Base-by-base conservation (phyloP, 2,113 vertebrate genomes). In the Rousettus leschenaultii region DNA sequence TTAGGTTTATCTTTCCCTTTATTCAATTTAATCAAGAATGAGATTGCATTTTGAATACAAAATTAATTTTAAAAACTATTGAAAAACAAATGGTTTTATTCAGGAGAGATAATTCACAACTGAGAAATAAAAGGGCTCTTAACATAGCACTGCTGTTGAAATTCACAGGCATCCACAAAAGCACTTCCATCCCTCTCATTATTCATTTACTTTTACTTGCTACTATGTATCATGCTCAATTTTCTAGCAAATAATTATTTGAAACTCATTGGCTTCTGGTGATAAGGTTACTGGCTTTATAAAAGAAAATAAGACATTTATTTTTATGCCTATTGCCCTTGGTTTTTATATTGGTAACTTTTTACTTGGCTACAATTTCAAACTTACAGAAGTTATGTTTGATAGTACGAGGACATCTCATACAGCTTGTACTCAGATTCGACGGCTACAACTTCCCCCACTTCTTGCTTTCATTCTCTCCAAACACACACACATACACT, bases 41-140 rank as follows among this genome's bases (percentile, higher is more conserved):
- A 91, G 40, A 48, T 15, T 83, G 2, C 3, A 1, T 90, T 96
- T 91, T 89, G 24, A 90, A 55, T 77, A 26, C 80, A 86, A 92
- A 88, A 61, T 75, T 93, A 85, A 85, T 30, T 61, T 61, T 28
- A 55, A 53, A 74, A 95, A 79, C 12, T 85, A n/a, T 63, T 92
- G 57, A 51, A 92, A 92, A 92, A 94, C 53, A 93, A 94, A 80
- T 88, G 38, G 11, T 65, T 96, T 93, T 57, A 74, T 74, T 82
- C 35, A 86, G n/a, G 7, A 92, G 19, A 92, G 15, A 73, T 43
- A 90, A 84, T 38, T 91, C 48, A 95, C 21, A 77, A 78, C 74
- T 82, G 77, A 75, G 45, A 96, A 90, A 77, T 91, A 66, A 33
- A 75, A 92, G 57, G 12, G 2, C 10, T 89, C 53, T 84, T 92